Base-by-base conservation (phyloP, 2,113 vertebrate species). In the Miniopterus natalensis region DNA sequence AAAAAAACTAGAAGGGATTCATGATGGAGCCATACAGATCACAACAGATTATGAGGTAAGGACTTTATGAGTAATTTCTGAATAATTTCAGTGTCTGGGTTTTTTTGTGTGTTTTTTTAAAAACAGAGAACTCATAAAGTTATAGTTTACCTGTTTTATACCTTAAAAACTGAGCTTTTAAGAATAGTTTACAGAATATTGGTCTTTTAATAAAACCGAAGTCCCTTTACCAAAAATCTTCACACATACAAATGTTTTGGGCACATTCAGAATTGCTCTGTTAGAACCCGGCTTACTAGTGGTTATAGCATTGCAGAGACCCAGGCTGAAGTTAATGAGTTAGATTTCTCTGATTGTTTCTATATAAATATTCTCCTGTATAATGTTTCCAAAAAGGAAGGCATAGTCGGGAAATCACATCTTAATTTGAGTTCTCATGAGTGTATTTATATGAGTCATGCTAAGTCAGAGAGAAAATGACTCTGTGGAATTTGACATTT, bases 11-110 rank as follows among this genome's bases (percentile, higher is more conserved):
- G 99, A 99, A 98, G 99, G 99, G 68, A 96, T 98, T 79, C 99
- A 99, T 70, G 99, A 99, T 29, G 99, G 99, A 97, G 99, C 99
- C 81, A 98, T 99, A 88, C 99, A 99, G 97, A 99, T 99, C 93
- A 99, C 99, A 0, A 99, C 99, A 97, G 99, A 99, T 98, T 99
- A 99, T 96, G 99, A 99, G 99, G 99, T 99, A 98, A 57, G 31
- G 45, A 20, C 31, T 73, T 12, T 1, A 0, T 40, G 9, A 8
- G 8, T 18, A 8, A 84, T 94, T 96, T 83, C 55, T 92, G 51
- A 94, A n/a, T 90, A 68, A 89, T 73, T 61, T 14, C 36, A 36
- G 36, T 36, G 36, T 36, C 36, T 36, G 42, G 61, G 31, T 31
- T 65, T 23, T 17, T 65, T 90, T 87, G 85, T 80, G 36, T 73